Conservation (phyloP, 2,888 invertebrate species). For the Drosophila planitibia region DNA sequence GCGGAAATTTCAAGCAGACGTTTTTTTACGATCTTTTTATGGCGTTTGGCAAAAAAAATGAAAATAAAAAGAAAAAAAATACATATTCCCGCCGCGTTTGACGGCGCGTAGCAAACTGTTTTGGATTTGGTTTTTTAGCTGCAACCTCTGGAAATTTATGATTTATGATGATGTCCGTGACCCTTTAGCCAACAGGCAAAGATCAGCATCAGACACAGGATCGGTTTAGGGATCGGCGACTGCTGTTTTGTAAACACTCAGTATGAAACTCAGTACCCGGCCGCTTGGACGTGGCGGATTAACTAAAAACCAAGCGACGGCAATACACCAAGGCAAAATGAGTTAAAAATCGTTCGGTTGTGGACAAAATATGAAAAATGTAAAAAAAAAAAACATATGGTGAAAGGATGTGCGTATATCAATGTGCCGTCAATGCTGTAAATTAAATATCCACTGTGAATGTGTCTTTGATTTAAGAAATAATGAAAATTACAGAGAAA, state of each 20-base stretch:
- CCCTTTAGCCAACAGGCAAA: conserved; percentile 75
- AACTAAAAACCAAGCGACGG: conserved; percentile 55
- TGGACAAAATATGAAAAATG: conserved; percentile 23
- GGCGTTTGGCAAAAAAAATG: conserved; percentile 39
- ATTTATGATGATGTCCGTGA: conserved; percentile 82
- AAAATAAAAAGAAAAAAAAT: conserved; percentile 18
- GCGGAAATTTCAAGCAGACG: conserved; percentile 58
- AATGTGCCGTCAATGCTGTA: not conserved
- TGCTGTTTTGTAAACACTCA: conserved; percentile 84
- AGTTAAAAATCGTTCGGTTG: conserved; percentile 36
- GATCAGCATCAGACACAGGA: conserved; percentile 56
- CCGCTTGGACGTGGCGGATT: conserved; percentile 74
- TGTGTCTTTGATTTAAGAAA: not conserved
- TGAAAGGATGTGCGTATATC: conserved; percentile 36
- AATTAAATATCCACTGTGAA: not conserved
- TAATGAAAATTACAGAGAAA: not conserved
- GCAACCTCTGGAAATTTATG: conserved; percentile 78
- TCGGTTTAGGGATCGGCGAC: conserved; percentile 55
- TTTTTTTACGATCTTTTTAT: conserved; percentile 68
- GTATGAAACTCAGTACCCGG: conserved; percentile 80
- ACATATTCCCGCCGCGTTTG: conserved; percentile 43
- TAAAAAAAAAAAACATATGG: conserved; percentile 32
- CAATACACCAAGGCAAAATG: conserved; percentile 44
- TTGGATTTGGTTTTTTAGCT: conserved; percentile 75
- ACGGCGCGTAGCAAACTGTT: conserved; percentile 67